A percentile compares a stretch with the other conserved stretches of the same genome.
phyloP scores from a whole-genome alignment of 2,797 vertebrate genomes.

The Intellagama lesueurii region DNA sequence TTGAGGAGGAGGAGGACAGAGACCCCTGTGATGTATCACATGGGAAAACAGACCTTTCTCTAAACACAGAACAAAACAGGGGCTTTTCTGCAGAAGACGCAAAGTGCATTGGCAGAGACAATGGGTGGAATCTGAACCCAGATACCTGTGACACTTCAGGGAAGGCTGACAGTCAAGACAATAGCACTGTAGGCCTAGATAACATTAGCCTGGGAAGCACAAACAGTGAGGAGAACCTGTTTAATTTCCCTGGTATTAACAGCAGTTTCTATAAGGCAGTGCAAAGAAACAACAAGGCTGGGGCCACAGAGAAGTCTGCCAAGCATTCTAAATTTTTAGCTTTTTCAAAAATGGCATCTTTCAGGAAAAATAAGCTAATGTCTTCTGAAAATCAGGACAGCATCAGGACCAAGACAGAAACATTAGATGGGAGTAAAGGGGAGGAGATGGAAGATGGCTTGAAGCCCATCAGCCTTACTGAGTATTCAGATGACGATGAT shows the following conservation, averaged over 20 bases:
- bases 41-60: constrained; percentile 38
- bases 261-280: constrained; percentile 70
- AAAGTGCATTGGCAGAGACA: constrained; percentile 45
- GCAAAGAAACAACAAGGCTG: constrained; percentile 73
- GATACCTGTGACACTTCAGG: constrained; percentile 48
- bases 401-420: constrained; percentile 55
- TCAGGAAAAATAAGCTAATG: constrained; percentile 70
- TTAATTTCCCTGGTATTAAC: constrained; percentile 54
- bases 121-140: constrained; percentile 36
- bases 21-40: constrained; percentile 32
- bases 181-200: constrained; percentile 57
- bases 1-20: constrained; percentile 20
- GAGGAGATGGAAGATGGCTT: constrained; percentile 66
- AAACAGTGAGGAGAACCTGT: constrained; percentile 60
- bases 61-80: constrained; percentile 41
- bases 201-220: constrained; percentile 67
- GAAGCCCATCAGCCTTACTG: constrained; percentile 58
- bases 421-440: constrained; percentile 58
- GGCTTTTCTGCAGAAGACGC: constrained; percentile 8
- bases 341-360: constrained; percentile 84
- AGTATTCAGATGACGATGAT: constrained; percentile 77
- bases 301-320: constrained; percentile 69
- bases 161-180: constrained; percentile 51
- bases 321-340: constrained; percentile 79
- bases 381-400: constrained; percentile 55